Conservation (phyloP, 1,140 invertebrate genomes). For the Drosophila chauvacae region DNA sequence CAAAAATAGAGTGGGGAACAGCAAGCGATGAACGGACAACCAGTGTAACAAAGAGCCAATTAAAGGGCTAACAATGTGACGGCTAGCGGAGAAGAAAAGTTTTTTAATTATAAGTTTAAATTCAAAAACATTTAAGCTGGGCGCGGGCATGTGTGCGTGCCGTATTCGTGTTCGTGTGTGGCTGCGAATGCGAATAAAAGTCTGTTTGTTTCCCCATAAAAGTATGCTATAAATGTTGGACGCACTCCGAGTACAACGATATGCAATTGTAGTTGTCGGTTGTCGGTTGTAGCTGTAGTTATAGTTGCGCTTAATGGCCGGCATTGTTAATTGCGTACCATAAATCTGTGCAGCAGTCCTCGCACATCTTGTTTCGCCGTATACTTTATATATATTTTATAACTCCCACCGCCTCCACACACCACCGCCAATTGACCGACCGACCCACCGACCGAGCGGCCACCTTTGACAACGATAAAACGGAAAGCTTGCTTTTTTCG, state of each 20-base stretch:
- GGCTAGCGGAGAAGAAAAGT: slow-evolving; percentile 53
- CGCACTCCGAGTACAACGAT: slow-evolving; percentile 22
- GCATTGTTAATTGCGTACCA: slow-evolving; percentile 78
- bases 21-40: slow-evolving; percentile 40
- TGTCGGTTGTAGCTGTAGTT: slow-evolving; percentile 41
- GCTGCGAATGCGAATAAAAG: slow-evolving; percentile 70
- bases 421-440: slow-evolving; percentile 29
- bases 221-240: slow-evolving; percentile 70
- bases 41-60: slow-evolving; percentile 78
- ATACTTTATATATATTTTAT: slow-evolving; percentile 69
- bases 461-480: slow-evolving; percentile 55
- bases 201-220: slow-evolving; percentile 77
- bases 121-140: slow-evolving; percentile 80
- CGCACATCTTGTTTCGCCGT: slow-evolving; percentile 65
- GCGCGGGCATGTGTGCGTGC: slow-evolving; percentile 6
- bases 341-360: slow-evolving; percentile 75
- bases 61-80: slow-evolving; percentile 78
- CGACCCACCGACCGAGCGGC: neutral
- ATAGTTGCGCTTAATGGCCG: slow-evolving; percentile 67
- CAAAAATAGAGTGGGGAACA: slow-evolving; percentile 21
- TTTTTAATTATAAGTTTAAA: slow-evolving; percentile 83
- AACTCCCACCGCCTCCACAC: slow-evolving; percentile 20
- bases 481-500: slow-evolving; percentile 34
- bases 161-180: slow-evolving; percentile 39
- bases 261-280: slow-evolving; percentile 37